phyloP scores from a whole-genome alignment of 2,888 invertebrate species.

The Epistrophella euchroma region DNA sequence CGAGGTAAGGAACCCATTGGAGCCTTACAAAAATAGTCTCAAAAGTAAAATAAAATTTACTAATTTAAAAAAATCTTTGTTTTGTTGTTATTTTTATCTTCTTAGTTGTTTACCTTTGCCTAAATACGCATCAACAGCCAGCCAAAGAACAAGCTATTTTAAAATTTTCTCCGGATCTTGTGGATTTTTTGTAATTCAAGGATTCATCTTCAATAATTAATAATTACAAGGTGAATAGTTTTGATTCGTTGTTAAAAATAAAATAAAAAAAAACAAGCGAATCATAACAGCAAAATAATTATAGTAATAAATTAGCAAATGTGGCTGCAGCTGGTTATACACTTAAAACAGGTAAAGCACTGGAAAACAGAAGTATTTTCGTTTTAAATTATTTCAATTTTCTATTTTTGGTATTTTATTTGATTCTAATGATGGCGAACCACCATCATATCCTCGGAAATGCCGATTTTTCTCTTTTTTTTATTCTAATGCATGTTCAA shows the following conservation, averaged over 20 bases:
- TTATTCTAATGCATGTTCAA: constrained; percentile 65
- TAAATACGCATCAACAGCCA: constrained; percentile 63
- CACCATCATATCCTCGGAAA: constrained; percentile 15
- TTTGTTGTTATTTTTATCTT: constrained; percentile 66
- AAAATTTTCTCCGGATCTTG: constrained; percentile 67
- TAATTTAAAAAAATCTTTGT: constrained; percentile 57
- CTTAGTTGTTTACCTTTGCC: constrained; percentile 75
- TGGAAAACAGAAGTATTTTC: constrained; percentile 51
- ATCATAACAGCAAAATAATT: constrained; percentile 35
- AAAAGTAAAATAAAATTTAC: constrained; percentile 52
- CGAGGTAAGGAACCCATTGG: constrained; percentile 70
- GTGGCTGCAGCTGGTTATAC: constrained; percentile 70
- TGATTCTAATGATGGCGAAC: constrained; percentile 25
- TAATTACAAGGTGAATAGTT: constrained; percentile 47
- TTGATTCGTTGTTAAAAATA: constrained; percentile 65
- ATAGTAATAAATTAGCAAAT: constrained; percentile 45
- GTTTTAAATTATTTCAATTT: constrained; percentile 33
- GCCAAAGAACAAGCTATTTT: constrained; percentile 67
- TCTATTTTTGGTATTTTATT: constrained; percentile 40
- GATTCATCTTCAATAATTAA: constrained; percentile 56
- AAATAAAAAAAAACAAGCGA: constrained; percentile 30
- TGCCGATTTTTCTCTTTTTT: constrained; percentile 40
- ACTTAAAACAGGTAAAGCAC: constrained; percentile 70
- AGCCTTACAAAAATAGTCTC: constrained; percentile 64
- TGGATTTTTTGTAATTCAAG: constrained; percentile 74